phyloP scores from a whole-genome alignment of 2,888 invertebrate genomes.

The Scaptomyza polygonia region DNA sequence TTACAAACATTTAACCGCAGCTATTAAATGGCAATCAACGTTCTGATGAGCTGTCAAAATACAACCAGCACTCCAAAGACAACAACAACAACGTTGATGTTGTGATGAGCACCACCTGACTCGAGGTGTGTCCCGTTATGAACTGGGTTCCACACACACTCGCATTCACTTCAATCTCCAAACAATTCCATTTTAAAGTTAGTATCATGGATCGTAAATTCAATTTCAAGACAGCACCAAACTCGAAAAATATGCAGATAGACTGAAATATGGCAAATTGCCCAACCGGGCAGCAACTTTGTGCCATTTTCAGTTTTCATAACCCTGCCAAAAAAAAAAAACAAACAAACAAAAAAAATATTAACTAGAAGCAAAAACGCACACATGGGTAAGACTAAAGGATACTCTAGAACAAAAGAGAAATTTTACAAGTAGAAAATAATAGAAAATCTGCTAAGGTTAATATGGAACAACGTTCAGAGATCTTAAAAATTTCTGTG shows the following conservation, averaged over 20 bases:
- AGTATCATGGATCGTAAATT: conserved; percentile 52
- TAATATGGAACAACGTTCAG: too few species aligned
- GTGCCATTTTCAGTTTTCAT: conserved; percentile 63
- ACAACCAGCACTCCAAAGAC: not conserved
- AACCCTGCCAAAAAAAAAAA: conserved; percentile 3
- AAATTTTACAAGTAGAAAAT: not conserved
- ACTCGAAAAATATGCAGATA: conserved; percentile 45
- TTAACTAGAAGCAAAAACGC: not conserved
- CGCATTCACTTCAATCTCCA: conserved; percentile 12
- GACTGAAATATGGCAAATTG: conserved; percentile 55
- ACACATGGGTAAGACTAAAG: not conserved
- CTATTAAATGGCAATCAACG: conserved; percentile 70
- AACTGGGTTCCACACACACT: not conserved
- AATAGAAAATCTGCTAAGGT: too few species aligned
- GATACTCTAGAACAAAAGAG: not conserved
- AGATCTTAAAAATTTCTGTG: not conserved
- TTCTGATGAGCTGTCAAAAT: conserved; percentile 73
- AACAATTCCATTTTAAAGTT: conserved; percentile 38
- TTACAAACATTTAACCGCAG: conserved; percentile 55
- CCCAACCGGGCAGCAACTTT: conserved; percentile 46
- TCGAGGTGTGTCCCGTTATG: conserved; percentile 13
- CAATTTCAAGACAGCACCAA: conserved; percentile 39
- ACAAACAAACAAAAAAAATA: conserved; percentile 21
- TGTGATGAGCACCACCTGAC: conserved; percentile 38
- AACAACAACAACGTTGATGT: conserved; percentile 48